phyloP scores from a whole-genome alignment of 2,797 vertebrate genomes.

The Caiman crocodilus region DNA sequence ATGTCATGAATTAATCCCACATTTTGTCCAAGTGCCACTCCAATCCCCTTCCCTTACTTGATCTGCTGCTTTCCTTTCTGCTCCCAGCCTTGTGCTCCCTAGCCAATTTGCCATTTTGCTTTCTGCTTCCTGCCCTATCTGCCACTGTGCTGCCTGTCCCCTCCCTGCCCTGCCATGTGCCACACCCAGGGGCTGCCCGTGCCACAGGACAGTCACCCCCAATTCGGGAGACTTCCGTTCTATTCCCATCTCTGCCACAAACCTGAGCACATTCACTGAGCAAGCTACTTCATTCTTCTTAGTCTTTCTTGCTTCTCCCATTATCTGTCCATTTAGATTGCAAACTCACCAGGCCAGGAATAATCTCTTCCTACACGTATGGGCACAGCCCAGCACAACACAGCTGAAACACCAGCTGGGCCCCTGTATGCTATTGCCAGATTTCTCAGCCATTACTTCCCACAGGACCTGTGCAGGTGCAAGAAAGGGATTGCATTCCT shows the following conservation, averaged over 20 bases:
- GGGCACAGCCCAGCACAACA: neutral
- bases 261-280: neutral
- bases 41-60: too few species aligned
- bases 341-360: neutral
- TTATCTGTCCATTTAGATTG: neutral
- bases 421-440: neutral
- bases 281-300: neutral
- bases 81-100: too few species aligned
- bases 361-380: rapidly evolving
- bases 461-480: neutral
- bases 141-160: too few species aligned
- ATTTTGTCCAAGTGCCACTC: too few species aligned
- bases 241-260: neutral
- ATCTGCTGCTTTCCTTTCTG: too few species aligned
- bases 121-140: too few species aligned
- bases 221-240: neutral
- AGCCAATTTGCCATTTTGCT: too few species aligned
- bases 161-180: too few species aligned
- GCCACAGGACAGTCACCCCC: too few species aligned
- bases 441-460: slow-evolving; percentile 10
- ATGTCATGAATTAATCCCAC: too few species aligned
- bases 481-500: neutral
- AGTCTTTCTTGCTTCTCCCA: neutral
- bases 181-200: too few species aligned
- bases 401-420: neutral